A percentile compares a stretch with the other conserved stretches of the same genome.
Evolutionary conservation across 2,888 invertebrate species (phyloP).

Genomic region (Brassicogethes aeneus): DNA sequence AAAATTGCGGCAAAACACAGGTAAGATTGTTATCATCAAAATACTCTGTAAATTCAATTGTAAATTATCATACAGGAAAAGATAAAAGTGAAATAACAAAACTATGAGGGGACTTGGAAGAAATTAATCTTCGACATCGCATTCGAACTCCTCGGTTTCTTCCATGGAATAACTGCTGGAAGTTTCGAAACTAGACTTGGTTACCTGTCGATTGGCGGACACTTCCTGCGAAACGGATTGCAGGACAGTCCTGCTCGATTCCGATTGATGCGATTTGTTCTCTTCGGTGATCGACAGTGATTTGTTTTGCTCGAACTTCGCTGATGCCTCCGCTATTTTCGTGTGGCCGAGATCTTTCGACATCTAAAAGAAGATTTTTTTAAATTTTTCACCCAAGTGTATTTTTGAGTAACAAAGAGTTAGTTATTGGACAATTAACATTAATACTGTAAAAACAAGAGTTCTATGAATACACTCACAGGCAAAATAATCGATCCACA

Average conservation of each 20-base stretch:
- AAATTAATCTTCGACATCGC: slow-evolving; percentile 22
- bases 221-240: slow-evolving; percentile 30
- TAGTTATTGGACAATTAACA: no score
- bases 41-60: no score
- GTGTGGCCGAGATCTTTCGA: slow-evolving; percentile 35
- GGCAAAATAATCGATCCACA: no score
- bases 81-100: background rate
- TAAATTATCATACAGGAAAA: slow-evolving; percentile 1
- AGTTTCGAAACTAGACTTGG: slow-evolving; percentile 32
- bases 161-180: slow-evolving; percentile 38
- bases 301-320: slow-evolving; percentile 35
- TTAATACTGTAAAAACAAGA: no score
- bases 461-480: no score
- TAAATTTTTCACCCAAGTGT: no score
- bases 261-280: slow-evolving; percentile 29
- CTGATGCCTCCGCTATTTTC: slow-evolving; percentile 35
- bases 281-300: slow-evolving; percentile 35
- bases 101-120: background rate
- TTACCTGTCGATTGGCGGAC: slow-evolving; percentile 34
- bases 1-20: no score
- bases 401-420: no score
- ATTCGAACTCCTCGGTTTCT: slow-evolving; percentile 38
- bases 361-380: slow-evolving; percentile 31
- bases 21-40: no score
- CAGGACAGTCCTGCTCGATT: slow-evolving; percentile 31